Base-by-base conservation (phyloP, 2,113 vertebrate species). In the Nothobranchius kuhntae region DNA sequence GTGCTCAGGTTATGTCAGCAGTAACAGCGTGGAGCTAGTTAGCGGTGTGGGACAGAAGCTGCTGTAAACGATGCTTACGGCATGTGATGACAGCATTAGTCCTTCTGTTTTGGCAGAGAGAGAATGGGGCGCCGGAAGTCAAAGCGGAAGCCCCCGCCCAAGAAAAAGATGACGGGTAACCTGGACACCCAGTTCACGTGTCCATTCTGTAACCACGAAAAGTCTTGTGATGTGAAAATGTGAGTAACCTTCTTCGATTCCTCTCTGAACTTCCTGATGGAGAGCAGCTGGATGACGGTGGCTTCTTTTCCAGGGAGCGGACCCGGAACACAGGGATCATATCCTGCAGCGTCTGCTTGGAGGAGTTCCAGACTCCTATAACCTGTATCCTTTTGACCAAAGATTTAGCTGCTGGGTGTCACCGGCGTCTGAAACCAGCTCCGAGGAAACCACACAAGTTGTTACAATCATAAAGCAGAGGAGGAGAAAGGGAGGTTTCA, bases 181-280 rank as follows among this genome's bases (percentile, higher is more conserved):
- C 78, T 96, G 80, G 95, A 96, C 88, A 94, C 93, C 12, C 95
- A 96, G 90, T 97, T 97, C 73, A 97, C 95, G 1, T 97, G 95
- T 62, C 95, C 95, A 0, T 97, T 97, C 85, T 97, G 95, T 73
- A 97, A 97, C 85, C 95, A 97, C 11, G 96, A 97, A 86, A 96
- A 96, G 60, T 96, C 96, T 15, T 98, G 96, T 44, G 96, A 98
- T 0, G 96, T 98, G 60, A 98, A 97, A 85, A 97, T 97, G 96
- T 97, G 78, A 87, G 89, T 65, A n/a, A 0, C 45, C 26, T 5
- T 0, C 2, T 44, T 6, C 17, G 1, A 24, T 5, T 61, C 7
- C 30, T 35, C 21, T 12, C 10, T 1, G 42, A 56, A 13, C 5
- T 30, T 11, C 8, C 55, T 17, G 45, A 56, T 47, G 1, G 2